Percentiles rank a stretch among this genome's conserved stretches.
Evolutionary conservation across 2,888 invertebrate species (phyloP).

Genomic region (Synergus laeviventris): DNA sequence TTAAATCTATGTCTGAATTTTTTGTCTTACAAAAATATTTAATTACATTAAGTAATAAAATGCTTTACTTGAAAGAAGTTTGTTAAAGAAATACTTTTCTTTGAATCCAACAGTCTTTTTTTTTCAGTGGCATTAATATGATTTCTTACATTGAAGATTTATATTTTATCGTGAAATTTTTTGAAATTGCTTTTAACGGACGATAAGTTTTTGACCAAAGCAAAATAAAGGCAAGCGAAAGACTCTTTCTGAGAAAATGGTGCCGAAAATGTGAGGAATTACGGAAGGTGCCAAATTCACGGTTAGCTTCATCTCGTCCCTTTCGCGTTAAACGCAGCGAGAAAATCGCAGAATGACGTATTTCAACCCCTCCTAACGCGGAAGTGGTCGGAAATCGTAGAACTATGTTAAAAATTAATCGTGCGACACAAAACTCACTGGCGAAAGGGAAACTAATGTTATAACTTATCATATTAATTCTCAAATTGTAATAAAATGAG

Average conservation of each 20-base stretch:
- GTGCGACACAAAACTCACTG: conserved; percentile 19
- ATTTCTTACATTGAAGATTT: not conserved
- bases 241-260: conserved; percentile 16
- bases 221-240: not conserved
- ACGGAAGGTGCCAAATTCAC: conserved; percentile 42
- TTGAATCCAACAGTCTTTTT: too few relatives aligned
- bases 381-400: conserved; percentile 42
- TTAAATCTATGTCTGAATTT: too few relatives aligned
- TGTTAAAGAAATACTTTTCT: too few relatives aligned
- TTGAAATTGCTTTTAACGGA: not conserved
- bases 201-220: not conserved
- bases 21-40: too few relatives aligned
- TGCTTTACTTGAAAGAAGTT: too few relatives aligned
- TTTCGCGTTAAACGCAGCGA: conserved; percentile 51
- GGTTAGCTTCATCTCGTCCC: conserved; percentile 33
- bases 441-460: conserved; percentile 40
- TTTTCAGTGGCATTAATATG: too few relatives aligned
- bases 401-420: conserved; percentile 43
- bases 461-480: not conserved
- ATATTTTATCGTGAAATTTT: not conserved
- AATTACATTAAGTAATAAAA: too few relatives aligned
- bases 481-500: not conserved
- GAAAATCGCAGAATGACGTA: conserved; percentile 52
- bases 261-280: conserved; percentile 17
- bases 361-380: conserved; percentile 27